phyloP scores from a whole-genome alignment of 2,113 vertebrate species.

The Platysteira castanea region DNA sequence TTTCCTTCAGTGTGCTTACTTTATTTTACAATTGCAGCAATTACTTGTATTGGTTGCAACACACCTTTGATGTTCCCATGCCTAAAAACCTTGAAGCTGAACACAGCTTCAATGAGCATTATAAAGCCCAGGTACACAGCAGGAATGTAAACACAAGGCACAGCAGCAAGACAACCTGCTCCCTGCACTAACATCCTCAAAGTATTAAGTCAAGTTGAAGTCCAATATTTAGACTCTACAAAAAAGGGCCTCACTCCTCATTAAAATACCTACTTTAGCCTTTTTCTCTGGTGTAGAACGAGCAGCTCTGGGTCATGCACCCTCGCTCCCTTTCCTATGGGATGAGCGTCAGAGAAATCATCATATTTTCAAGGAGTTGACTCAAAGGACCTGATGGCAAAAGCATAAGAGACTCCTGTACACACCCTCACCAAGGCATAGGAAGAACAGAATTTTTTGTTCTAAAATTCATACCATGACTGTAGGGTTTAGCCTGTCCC shows the following conservation, averaged over 20 bases:
- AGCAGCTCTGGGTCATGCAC: rapidly evolving
- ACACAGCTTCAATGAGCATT: neutral
- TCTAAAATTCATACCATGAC: neutral
- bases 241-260: rapidly evolving
- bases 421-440: neutral
- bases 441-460: neutral
- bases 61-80: neutral
- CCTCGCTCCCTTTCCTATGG: neutral
- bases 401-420: neutral
- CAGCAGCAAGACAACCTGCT: neutral
- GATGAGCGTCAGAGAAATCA: neutral
- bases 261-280: neutral
- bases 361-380: neutral
- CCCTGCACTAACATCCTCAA: neutral
- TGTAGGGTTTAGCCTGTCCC: neutral
- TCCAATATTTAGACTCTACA: neutral
- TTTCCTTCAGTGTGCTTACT: neutral
- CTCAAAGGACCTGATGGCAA: neutral
- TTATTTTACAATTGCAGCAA: neutral
- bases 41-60: neutral
- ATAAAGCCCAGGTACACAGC: neutral
- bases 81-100: neutral
- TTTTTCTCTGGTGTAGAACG: neutral
- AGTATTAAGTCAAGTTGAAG: neutral
- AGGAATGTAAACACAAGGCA: neutral